Conservation (phyloP, 2,888 invertebrate genomes). For the Pristionchus maxplancki region DNA sequence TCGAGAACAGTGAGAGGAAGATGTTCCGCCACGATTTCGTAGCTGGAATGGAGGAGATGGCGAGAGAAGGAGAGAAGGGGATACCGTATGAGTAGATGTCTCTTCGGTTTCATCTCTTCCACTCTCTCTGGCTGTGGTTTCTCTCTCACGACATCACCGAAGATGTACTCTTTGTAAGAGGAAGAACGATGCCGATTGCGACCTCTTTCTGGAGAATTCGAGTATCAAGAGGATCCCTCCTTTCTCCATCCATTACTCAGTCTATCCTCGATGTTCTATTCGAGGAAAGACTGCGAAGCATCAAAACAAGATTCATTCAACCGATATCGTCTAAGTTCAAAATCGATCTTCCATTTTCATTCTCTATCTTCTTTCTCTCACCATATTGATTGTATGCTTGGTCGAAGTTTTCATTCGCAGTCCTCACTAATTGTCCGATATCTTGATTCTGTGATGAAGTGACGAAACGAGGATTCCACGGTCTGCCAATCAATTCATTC, state of each 20-base stretch:
- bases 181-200: slow-evolving; percentile 32
- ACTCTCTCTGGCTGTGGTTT: slow-evolving; percentile 55
- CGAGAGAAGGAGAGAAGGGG: background rate
- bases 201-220: background rate
- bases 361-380: background rate
- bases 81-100: slow-evolving; percentile 66
- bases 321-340: background rate
- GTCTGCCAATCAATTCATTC: background rate
- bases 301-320: background rate
- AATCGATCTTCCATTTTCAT: background rate
- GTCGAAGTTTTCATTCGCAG: slow-evolving; percentile 44
- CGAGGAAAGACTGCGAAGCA: too few species aligned
- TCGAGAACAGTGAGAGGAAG: slow-evolving; percentile 64
- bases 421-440: slow-evolving; percentile 52
- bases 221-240: background rate
- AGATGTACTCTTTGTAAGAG: slow-evolving; percentile 57
- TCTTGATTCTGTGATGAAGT: background rate
- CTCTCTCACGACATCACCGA: slow-evolving; percentile 60
- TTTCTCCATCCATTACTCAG: background rate
- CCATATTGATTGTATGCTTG: slow-evolving; percentile 48
- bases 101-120: slow-evolving; percentile 39
- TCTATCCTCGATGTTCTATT: background rate
- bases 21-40: slow-evolving; percentile 68
- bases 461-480: slow-evolving; percentile 41
- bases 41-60: slow-evolving; percentile 58